phyloP scores from a whole-genome alignment of 1,140 invertebrate genomes.

The Fopius arisanus region DNA sequence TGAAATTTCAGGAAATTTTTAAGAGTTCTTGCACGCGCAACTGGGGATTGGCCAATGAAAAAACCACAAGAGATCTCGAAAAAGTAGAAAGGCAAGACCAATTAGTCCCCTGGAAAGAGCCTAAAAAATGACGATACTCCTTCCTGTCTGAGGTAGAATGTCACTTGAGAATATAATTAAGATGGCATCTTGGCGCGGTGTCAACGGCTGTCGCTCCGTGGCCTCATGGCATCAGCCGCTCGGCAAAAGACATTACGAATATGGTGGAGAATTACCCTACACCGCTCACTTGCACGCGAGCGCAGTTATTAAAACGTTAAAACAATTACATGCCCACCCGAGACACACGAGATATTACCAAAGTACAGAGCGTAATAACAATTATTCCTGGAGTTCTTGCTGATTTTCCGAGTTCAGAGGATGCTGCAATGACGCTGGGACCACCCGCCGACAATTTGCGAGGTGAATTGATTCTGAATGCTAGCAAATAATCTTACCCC shows the following conservation, averaged over 20 bases:
- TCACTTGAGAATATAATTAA: slow-evolving; percentile 48
- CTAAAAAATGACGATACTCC: not conserved
- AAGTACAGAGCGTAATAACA: slow-evolving; percentile 12
- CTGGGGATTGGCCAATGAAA: not conserved
- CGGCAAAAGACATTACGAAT: slow-evolving; percentile 12
- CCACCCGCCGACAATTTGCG: slow-evolving; percentile 30
- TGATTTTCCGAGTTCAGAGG: not conserved
- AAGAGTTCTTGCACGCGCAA: not conserved
- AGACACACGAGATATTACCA: slow-evolving; percentile 20
- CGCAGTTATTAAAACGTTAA: slow-evolving; percentile 54
- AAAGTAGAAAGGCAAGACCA: slow-evolving; percentile 6
- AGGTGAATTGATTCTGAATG: slow-evolving; percentile 3
- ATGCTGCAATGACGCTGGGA: not conserved
- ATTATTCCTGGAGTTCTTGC: slow-evolving; percentile 37
- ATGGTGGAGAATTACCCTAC: slow-evolving; percentile 13
- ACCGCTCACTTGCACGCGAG: slow-evolving; percentile 39
- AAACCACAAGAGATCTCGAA: not conserved
- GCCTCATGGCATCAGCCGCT: not conserved
- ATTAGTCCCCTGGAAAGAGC: not conserved
- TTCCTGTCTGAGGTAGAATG: slow-evolving; percentile 27
- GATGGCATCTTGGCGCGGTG: slow-evolving; percentile 40
- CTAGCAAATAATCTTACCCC: not conserved
- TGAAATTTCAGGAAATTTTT: too few relatives aligned
- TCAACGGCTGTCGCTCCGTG: slow-evolving; percentile 36
- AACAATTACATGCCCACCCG: slow-evolving; percentile 46